These are phyloP conservation scores for Hemibates koningsi DNA, from an alignment of 2,113 vertebrate genomes.

Conservation along the genomic window DNA sequence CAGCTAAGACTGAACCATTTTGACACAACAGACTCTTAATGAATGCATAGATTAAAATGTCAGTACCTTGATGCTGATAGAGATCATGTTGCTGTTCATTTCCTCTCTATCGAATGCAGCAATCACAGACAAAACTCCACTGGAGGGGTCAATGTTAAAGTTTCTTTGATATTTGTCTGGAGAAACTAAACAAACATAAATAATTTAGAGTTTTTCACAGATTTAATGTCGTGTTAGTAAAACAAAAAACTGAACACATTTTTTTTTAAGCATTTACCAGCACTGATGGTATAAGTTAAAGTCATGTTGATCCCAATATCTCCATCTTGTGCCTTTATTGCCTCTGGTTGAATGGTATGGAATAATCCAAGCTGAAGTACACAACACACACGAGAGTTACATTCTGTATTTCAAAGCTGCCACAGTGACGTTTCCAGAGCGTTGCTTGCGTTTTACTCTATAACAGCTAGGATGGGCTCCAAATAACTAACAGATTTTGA, in stretches of 20 bases:
- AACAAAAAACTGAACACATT: background rate
- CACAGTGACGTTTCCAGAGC: background rate
- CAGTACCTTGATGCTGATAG: conserved; percentile 71
- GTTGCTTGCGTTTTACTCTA: background rate
- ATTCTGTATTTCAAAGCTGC: background rate
- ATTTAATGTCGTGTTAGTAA: background rate
- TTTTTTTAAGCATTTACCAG: conserved; percentile 19
- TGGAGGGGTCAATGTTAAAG: conserved; percentile 44
- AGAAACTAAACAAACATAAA: conserved; percentile 51
- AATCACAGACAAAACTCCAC: conserved; percentile 60
- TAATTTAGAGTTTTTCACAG: rapidly evolving
- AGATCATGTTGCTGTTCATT: conserved; percentile 25
- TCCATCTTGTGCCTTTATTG: conserved; percentile 74
- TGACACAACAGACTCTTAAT: background rate
- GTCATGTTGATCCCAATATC: conserved; percentile 72
- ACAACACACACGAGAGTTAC: background rate
- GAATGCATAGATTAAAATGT: background rate
- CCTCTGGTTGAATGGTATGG: conserved; percentile 47
- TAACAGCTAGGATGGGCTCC: background rate
- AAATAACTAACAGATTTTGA: background rate
- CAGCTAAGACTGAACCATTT: background rate
- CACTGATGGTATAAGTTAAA: conserved; percentile 67
- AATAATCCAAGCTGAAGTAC: conserved; percentile 55
- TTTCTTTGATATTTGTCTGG: conserved; percentile 25
- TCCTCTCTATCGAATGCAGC: conserved; percentile 69